Evolutionary conservation across 2,888 invertebrate species (phyloP).

Genomic region (Molorchus minor): DNA sequence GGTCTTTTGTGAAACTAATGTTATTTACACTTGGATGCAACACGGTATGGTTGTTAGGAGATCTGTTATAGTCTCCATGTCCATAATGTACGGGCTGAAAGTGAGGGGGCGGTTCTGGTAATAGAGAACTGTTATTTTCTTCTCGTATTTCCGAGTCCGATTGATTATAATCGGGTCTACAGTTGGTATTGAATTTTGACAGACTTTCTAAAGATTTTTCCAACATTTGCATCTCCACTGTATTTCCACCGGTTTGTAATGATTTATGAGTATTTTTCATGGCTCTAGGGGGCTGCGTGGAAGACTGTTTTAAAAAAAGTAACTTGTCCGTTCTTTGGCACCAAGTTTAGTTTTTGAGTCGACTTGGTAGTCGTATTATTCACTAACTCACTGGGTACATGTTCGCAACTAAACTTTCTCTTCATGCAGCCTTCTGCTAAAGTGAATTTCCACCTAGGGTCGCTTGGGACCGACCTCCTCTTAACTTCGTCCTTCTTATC

Average conservation of each 20-base stretch:
- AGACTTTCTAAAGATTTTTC: constrained; percentile 54
- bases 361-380: constrained; percentile 45
- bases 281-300: constrained; percentile 7
- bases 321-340: constrained; percentile 34
- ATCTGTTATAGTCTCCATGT: constrained; percentile 47
- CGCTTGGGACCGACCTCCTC: constrained; percentile 20
- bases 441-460: constrained; percentile 55
- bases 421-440: constrained; percentile 55
- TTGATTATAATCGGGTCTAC: constrained; percentile 29
- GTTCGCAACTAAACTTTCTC: constrained; percentile 55
- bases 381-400: constrained; percentile 33
- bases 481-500: constrained; percentile 54
- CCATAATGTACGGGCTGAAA: constrained; percentile 57
- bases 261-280: constrained; percentile 11
- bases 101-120: constrained; percentile 54
- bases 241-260: constrained; percentile 10
- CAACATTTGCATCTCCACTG: constrained; percentile 51
- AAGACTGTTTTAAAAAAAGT: constrained; percentile 20
- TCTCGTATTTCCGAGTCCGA: constrained; percentile 37
- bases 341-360: constrained; percentile 45
- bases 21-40: constrained; percentile 60
- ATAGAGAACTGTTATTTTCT: constrained; percentile 24
- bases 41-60: constrained; percentile 43
- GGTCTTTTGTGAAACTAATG: constrained; percentile 54
- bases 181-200: constrained; percentile 43